Conservation (phyloP, 2,113 vertebrate species). For the Lepisosteus osseus region DNA sequence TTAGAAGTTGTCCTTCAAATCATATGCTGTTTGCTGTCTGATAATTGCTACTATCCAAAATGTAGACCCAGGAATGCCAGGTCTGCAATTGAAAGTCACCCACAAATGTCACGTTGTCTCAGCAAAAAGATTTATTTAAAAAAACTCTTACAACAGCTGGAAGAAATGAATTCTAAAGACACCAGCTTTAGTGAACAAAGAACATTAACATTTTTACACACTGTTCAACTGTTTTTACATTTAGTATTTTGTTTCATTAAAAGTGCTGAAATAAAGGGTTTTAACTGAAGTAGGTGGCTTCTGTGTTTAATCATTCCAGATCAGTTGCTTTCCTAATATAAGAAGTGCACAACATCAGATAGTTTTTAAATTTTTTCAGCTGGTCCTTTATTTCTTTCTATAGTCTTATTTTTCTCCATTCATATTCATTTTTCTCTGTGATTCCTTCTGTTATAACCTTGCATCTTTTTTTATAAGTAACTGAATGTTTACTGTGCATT, state of each 20-base stretch:
- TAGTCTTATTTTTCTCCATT: too few relatives aligned
- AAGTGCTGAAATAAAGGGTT: slow-evolving; percentile 71
- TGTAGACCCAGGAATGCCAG: too few relatives aligned
- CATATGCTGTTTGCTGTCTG: too few relatives aligned
- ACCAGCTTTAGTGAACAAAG: slow-evolving; percentile 72
- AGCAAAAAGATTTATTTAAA: slow-evolving; percentile 63
- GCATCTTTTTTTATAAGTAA: too few relatives aligned
- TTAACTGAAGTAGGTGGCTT: slow-evolving; percentile 41
- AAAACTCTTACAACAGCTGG: slow-evolving; percentile 16
- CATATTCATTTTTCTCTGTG: too few relatives aligned
- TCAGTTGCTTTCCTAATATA: background rate
- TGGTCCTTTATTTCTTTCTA: slow-evolving; percentile 22
- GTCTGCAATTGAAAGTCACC: slow-evolving; percentile 22
- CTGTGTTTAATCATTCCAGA: slow-evolving; percentile 17
- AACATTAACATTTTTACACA: slow-evolving; percentile 67
- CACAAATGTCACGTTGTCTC: slow-evolving; percentile 55
- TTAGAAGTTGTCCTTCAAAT: too few relatives aligned
- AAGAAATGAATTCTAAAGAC: slow-evolving; percentile 43
- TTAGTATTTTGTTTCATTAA: slow-evolving; percentile 50
- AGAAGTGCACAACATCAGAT: too few relatives aligned
- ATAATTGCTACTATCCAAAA: too few relatives aligned
- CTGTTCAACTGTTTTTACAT: slow-evolving; percentile 41
- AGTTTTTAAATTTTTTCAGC: slow-evolving; percentile 35
- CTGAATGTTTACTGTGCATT: too few relatives aligned
- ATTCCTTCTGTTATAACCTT: too few relatives aligned